phyloP scores from a whole-genome alignment of 2,113 vertebrate species.

The Polyodon spathula region DNA sequence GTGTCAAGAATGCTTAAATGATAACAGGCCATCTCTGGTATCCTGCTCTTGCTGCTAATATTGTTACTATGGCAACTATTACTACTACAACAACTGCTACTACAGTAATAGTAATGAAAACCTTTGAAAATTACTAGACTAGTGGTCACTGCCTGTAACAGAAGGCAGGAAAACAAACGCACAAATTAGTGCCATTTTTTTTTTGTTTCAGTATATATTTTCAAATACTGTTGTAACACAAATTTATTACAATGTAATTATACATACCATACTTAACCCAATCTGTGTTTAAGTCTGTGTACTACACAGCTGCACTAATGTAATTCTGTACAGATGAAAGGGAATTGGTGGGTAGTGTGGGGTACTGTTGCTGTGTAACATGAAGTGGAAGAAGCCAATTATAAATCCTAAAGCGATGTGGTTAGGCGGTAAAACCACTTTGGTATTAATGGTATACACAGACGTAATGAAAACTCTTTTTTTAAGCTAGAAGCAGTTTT shows the following conservation, averaged over 20 bases:
- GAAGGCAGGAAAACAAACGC: too few relatives aligned
- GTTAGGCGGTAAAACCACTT: conserved; percentile 30
- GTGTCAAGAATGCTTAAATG: too few relatives aligned
- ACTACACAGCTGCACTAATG: conserved; percentile 38
- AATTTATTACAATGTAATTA: neutral
- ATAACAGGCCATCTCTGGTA: too few relatives aligned
- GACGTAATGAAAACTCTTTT: too few relatives aligned
- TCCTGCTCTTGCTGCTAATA: too few relatives aligned
- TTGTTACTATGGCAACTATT: too few relatives aligned
- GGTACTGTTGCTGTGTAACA: conserved; percentile 39
- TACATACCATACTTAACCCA: conserved; percentile 7
- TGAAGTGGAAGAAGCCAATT: conserved; percentile 36
- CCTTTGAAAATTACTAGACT: too few relatives aligned
- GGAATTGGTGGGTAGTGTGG: conserved; percentile 30
- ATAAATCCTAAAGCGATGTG: conserved; percentile 39
- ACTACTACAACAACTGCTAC: too few relatives aligned
- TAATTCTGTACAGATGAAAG: conserved; percentile 49
- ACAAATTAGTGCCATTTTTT: too few relatives aligned
- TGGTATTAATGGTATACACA: conserved; percentile 25
- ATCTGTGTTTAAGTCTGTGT: conserved; percentile 32
- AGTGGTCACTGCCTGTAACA: too few relatives aligned
- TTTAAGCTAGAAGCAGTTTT: too few relatives aligned
- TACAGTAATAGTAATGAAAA: too few relatives aligned
- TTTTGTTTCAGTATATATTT: neutral
- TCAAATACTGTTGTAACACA: neutral